phyloP scores from a whole-genome alignment of 2,113 vertebrate species.

The Neolamprologus caudopunctatus region DNA sequence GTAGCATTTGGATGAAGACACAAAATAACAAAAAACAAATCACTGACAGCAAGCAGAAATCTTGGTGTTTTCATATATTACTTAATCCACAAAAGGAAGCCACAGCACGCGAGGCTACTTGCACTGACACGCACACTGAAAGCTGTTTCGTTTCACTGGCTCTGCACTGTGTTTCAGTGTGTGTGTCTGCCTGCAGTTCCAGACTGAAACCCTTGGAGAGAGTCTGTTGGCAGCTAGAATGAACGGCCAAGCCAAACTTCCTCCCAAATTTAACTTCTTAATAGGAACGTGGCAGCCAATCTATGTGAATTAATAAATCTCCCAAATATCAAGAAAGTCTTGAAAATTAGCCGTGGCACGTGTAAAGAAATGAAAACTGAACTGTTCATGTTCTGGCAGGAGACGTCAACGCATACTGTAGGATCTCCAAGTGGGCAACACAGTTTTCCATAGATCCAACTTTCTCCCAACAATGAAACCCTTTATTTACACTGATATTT shows the following conservation, averaged over 20 bases:
- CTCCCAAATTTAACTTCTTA: constrained; percentile 50
- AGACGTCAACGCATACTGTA: not conserved
- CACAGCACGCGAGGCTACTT: not conserved
- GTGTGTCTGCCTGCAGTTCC: constrained; percentile 1
- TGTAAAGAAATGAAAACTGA: not conserved
- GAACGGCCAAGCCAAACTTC: constrained; percentile 46
- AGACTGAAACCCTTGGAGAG: constrained; percentile 46
- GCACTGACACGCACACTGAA: not conserved
- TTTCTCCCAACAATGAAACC: not conserved
- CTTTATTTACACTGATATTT: not conserved
- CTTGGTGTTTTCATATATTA: not conserved
- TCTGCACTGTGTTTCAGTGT: not conserved
- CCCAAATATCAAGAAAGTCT: constrained; percentile 42
- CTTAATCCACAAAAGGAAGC: not conserved
- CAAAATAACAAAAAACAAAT: not conserved
- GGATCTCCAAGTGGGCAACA: not conserved
- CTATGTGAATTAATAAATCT: constrained; percentile 54
- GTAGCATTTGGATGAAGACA: not conserved
- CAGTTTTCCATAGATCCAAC: not conserved
- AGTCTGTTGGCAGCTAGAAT: constrained; percentile 50
- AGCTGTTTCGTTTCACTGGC: not conserved
- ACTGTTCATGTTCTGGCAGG: not conserved
- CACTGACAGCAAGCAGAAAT: not conserved
- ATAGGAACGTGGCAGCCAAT: constrained; percentile 49
- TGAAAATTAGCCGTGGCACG: constrained; percentile 13